Evolutionary conservation across 1,140 invertebrate genomes (phyloP).

Genomic region (Drosophila ambigua): DNA sequence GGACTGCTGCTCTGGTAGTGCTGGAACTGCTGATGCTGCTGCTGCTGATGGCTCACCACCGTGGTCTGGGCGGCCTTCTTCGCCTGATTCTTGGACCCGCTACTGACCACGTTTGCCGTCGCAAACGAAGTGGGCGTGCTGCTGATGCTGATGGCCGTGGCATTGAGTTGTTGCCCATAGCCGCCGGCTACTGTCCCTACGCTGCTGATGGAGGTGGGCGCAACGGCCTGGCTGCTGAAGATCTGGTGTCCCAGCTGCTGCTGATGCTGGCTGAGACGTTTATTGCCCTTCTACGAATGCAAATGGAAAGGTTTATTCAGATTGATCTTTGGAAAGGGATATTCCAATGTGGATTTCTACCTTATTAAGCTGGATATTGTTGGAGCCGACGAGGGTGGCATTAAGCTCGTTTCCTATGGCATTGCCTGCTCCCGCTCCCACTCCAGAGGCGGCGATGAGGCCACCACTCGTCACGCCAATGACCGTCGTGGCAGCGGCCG

Average conservation of each 20-base stretch:
- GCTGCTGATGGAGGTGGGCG: slow-evolving; percentile 68
- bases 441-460: slow-evolving; percentile 61
- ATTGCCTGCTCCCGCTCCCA: slow-evolving; percentile 50
- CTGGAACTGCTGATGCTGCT: slow-evolving; percentile 71
- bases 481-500: slow-evolving; percentile 81
- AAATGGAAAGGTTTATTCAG: neutral
- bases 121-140: slow-evolving; percentile 75
- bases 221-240: slow-evolving; percentile 70
- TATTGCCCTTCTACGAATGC: slow-evolving; percentile 76
- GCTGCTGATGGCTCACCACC: slow-evolving; percentile 57
- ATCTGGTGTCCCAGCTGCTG: slow-evolving; percentile 70
- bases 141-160: slow-evolving; percentile 62
- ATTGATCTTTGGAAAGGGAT: neutral
- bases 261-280: slow-evolving; percentile 63
- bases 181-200: slow-evolving; percentile 57
- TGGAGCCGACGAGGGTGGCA: slow-evolving; percentile 83
- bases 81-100: slow-evolving; percentile 80
- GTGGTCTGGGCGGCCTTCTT: slow-evolving; percentile 71
- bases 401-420: slow-evolving; percentile 83
- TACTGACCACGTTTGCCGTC: slow-evolving; percentile 81
- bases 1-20: slow-evolving; percentile 83
- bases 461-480: slow-evolving; percentile 83
- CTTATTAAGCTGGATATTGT: slow-evolving; percentile 84
- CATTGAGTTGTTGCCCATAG: slow-evolving; percentile 79
- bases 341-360: slow-evolving; percentile 30